phyloP scores from a whole-genome alignment of 2,888 invertebrate genomes.

The Rotaria sp. region DNA sequence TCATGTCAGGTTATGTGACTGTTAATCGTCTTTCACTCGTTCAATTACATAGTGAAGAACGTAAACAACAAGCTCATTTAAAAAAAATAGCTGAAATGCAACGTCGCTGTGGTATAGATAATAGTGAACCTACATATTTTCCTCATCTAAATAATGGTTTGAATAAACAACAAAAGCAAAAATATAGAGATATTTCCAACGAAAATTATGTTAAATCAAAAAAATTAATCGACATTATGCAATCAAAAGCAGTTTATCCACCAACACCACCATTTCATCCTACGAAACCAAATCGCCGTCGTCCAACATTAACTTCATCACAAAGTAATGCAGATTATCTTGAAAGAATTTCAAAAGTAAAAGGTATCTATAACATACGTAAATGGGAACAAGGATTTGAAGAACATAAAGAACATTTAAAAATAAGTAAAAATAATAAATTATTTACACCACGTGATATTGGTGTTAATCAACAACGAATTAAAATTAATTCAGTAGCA shows the following conservation, averaged over 20 bases:
- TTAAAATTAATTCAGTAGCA: not conserved
- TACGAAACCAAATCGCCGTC: not conserved
- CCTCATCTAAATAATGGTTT: not conserved
- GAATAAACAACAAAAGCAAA: not conserved
- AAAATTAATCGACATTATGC: not conserved
- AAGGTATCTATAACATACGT: not conserved
- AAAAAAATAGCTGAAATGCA: conserved; percentile 16
- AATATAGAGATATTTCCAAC: not conserved
- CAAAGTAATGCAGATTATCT: not conserved
- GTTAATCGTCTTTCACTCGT: not conserved
- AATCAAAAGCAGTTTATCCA: not conserved
- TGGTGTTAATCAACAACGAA: not conserved
- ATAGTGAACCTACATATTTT: not conserved
- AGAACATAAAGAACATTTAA: not conserved
- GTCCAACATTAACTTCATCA: not conserved
- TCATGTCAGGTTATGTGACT: not conserved
- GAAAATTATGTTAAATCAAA: not conserved
- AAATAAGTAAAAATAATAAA: not conserved
- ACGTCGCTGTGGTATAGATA: not conserved
- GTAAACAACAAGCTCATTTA: conserved; percentile 17
- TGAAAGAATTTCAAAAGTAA: not conserved
- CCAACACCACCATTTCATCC: not conserved
- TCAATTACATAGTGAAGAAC: not conserved
- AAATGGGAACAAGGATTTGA: not conserved
- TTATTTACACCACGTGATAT: not conserved